phyloP scores from a whole-genome alignment of 2,113 vertebrate species.

The Dinomys branickii region DNA sequence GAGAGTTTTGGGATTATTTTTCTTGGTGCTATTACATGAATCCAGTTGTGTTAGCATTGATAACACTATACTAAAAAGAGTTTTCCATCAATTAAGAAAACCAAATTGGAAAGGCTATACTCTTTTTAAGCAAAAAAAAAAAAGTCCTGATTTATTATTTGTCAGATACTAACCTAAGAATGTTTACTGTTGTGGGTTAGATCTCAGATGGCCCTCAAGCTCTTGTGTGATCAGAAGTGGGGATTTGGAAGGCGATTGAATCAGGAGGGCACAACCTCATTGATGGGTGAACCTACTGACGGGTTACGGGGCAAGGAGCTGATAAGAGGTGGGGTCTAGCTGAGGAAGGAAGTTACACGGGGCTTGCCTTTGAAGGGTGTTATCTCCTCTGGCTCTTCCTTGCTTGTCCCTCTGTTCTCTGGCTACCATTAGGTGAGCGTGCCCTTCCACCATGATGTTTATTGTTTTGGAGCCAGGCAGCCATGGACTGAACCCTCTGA shows the following conservation, averaged over 20 bases:
- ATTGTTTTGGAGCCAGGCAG: neutral
- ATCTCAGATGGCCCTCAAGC: neutral
- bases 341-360: neutral
- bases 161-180: neutral
- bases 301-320: neutral
- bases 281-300: neutral
- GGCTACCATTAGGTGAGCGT: neutral
- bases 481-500: neutral
- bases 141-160: neutral
- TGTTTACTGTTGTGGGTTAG: neutral
- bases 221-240: neutral
- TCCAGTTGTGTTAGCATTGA: neutral
- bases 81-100: neutral
- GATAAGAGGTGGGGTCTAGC: neutral
- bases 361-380: neutral
- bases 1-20: neutral
- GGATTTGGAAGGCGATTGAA: neutral
- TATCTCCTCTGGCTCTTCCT: neutral
- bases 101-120: neutral
- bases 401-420: neutral
- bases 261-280: neutral
- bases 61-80: neutral
- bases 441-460: neutral
- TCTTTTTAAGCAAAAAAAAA: neutral
- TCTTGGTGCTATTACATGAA: no score